Evolutionary conservation across 2,797 vertebrate genomes (phyloP).

Genomic region (Sparidentex hasta): DNA sequence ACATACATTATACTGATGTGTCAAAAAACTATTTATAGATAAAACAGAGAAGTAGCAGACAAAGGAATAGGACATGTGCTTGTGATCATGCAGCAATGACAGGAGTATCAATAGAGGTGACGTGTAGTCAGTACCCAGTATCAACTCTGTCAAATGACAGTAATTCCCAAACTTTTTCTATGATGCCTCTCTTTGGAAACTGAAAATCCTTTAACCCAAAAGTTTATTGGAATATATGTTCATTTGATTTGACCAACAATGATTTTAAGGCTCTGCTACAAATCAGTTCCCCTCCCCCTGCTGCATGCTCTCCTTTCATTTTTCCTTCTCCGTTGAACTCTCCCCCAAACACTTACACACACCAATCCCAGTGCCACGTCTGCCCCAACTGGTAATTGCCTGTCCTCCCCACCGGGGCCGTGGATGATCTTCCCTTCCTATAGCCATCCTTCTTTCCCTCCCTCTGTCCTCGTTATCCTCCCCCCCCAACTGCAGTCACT

Average conservation of each 20-base stretch:
- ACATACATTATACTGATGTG: not conserved
- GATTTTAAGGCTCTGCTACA: not conserved
- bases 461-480: conserved; percentile 70
- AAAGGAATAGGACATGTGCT: not conserved
- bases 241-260: not conserved
- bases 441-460: conserved; percentile 57
- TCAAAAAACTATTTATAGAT: not conserved
- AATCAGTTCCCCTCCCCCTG: conserved; percentile 21
- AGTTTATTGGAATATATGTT: not conserved
- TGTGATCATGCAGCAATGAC: not conserved
- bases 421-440: conserved; percentile 77
- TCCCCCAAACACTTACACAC: conserved; percentile 47
- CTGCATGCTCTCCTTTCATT: conserved; percentile 47
- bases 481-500: conserved; percentile 46
- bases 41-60: not conserved
- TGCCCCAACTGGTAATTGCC: conserved; percentile 85
- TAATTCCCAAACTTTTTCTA: too few relatives aligned
- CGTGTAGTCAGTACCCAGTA: not conserved
- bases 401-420: conserved; percentile 78
- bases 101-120: not conserved
- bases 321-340: conserved; percentile 28
- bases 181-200: too few relatives aligned
- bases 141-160: not conserved
- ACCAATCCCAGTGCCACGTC: conserved; percentile 69
- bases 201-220: not conserved